Evolutionary conservation across 2,113 vertebrate species (phyloP), one percentile per base, ranked within the genome.

Genomic region (Noturus placidus): DNA sequence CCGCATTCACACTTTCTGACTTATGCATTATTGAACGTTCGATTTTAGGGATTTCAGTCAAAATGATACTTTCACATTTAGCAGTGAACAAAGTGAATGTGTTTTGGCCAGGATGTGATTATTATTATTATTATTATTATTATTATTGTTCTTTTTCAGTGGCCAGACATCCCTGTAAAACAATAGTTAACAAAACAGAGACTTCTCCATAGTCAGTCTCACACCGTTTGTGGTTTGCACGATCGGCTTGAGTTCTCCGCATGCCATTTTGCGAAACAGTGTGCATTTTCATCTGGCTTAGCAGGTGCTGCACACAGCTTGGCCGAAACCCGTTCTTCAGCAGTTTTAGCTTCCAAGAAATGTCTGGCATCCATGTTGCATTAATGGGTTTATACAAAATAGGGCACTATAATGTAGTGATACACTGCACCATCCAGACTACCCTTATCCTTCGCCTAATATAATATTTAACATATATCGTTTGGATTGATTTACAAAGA

Each of bases 301-400:
- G 54, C 56, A 77, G 56, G 30, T 76, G 72, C 74, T 35, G 42
- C 38, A 77, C 59, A 8, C 52, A 54, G 4, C 17, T 57, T 85
- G 54, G 70, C 54, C 67, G 30, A 79, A 65, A n/a, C 74, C 42
- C 67, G 42, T 35, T 63, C 13, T 3, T 69, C 25, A 2, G 30
- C 63, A 7, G n/a, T 83, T 65, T 86, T 77, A 46, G 9, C 30
- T 77, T 85, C 57, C 25, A 42, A 61, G 11, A 52, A 70, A 56
- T 35, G 65, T 84, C 70, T 65, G 84, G 84, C 67, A 20, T 25
- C 27, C 10, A 9, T 19, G 30, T 25, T 20, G 42, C 22, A 13
- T 35, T 67, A 81, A 59, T 33, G 6, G n/a, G n/a, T 33, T 70
- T 84, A 33, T 67, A 35, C 27, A 79, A 52, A 86, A 85, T 85